phyloP scores from a whole-genome alignment of 1,140 invertebrate species.

The Ctenoplectra terminalis region DNA sequence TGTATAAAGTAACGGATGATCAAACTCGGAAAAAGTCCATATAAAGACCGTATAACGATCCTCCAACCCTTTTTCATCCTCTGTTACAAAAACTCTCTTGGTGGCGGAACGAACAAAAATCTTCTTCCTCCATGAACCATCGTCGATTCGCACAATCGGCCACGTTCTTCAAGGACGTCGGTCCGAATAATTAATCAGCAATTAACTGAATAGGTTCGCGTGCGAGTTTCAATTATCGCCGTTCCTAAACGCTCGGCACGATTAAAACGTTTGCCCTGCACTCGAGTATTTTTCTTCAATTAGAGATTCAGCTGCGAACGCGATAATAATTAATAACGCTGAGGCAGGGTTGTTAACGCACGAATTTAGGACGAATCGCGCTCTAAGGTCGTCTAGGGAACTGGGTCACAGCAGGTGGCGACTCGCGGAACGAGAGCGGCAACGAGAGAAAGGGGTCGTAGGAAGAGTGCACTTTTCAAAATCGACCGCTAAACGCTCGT shows the following conservation, averaged over 20 bases:
- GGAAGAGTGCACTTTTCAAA: constrained; percentile 49
- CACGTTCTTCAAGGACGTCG: not conserved
- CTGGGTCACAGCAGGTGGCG: constrained; percentile 49
- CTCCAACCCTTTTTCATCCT: too few relatives aligned
- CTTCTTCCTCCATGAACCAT: too few relatives aligned
- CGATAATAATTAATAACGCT: constrained; percentile 39
- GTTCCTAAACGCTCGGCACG: not conserved
- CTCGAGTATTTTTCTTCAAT: not conserved
- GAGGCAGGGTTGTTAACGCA: constrained; percentile 28
- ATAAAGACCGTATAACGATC: too few relatives aligned
- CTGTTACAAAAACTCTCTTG: too few relatives aligned
- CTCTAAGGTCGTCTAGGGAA: constrained; percentile 35
- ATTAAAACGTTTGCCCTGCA: not conserved
- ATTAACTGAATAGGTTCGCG: not conserved
- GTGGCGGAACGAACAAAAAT: too few relatives aligned
- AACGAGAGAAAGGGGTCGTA: not conserved
- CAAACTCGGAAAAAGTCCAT: too few relatives aligned
- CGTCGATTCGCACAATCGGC: not conserved
- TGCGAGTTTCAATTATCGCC: not conserved
- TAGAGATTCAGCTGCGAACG: not conserved
- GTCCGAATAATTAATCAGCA: not conserved
- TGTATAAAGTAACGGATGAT: too few relatives aligned
- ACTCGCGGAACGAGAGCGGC: not conserved
- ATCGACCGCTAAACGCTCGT: constrained; percentile 51
- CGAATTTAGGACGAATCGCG: constrained; percentile 39